phyloP scores from a whole-genome alignment of 2,113 vertebrate genomes.

The Mustela lutreola region DNA sequence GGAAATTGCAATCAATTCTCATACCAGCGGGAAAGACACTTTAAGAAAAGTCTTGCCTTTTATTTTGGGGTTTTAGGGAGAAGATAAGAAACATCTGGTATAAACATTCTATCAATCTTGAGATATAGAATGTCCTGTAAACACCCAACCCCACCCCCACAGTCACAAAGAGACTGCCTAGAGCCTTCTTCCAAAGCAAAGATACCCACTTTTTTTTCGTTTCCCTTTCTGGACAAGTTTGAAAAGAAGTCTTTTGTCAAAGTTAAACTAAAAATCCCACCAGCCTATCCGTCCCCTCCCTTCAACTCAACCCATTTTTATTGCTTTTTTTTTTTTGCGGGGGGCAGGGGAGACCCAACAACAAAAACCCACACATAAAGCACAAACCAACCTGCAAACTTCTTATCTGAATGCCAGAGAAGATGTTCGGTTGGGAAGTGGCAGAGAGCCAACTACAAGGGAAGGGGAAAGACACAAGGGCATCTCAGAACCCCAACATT shows the following conservation, averaged over 20 bases:
- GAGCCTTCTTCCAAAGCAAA: constrained; percentile 50
- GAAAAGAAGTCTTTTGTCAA: constrained; percentile 76
- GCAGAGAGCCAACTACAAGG: not conserved
- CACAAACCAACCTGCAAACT: constrained; percentile 6
- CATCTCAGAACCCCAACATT: not conserved
- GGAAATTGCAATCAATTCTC: constrained; percentile 62
- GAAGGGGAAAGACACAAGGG: no score
- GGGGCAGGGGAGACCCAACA: not conserved
- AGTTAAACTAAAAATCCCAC: constrained; percentile 72
- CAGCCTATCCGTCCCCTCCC: constrained; percentile 45
- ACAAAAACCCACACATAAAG: constrained; percentile 51
- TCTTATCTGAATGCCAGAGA: constrained; percentile 41
- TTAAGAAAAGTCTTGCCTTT: constrained; percentile 71
- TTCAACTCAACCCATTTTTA: constrained; percentile 63
- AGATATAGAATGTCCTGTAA: constrained; percentile 77
- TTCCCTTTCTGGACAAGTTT: constrained; percentile 54
- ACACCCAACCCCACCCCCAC: constrained; percentile 70
- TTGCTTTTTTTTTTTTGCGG: not conserved
- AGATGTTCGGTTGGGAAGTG: not conserved
- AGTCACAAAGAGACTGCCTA: constrained; percentile 72
- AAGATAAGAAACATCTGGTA: constrained; percentile 81
- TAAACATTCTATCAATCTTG: constrained; percentile 75
- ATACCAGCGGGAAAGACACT: constrained; percentile 58
- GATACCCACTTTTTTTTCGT: constrained; percentile 31
- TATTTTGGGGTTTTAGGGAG: constrained; percentile 42